Evolutionary conservation across 2,888 invertebrate genomes (phyloP), one percentile per base, ranked within the genome.

Genomic region (Phyllotreta striolata): DNA sequence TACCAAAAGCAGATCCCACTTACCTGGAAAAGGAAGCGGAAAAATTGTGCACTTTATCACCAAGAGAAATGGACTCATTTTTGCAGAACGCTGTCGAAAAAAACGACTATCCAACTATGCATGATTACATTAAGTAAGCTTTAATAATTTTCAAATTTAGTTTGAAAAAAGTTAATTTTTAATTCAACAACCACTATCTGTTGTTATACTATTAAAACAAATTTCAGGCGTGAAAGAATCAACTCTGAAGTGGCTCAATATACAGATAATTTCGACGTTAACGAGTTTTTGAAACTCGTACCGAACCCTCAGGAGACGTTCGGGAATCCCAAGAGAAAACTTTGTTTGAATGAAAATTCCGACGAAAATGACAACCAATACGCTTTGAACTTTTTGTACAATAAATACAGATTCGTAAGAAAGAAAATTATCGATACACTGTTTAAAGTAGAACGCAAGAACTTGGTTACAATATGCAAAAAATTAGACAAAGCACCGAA

Each of bases 1-100:
- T 81, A 40, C 81, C 81, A 7, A 72, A 76, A 65, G 80, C 78
- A 10, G 79, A 80, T 72, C 80, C 80, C 10, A 63, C 63, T 1
- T 81, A 77, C 69, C 71, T 81, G 63, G 68, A 71, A 63, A 70
- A 72, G 47, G 66, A 79, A 65, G 77, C 79, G 4, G 41, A 69
- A 47, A 71, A 68, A 43, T 72, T 80, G n/a, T 72, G 70, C 1
- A 10, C 60, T 3, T 55, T 74, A 49, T 65, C 74, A 6, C 66
- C 66, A 35, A 66, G 63, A 24, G 74, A 71, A 6, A 54, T 80
- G 8, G 69, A 74, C 46, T 46, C 70, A 2, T 80, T 79, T 70
- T 66, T 81, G 1, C 69, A 74, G 54, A 62, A 73, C 51, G 76
- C 78, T 24, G 59, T 79, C 6, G 78, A 78, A 40, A 75, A 75